Evolutionary conservation across 2,797 vertebrate genomes (phyloP).

Genomic region (Lacerta viridis): DNA sequence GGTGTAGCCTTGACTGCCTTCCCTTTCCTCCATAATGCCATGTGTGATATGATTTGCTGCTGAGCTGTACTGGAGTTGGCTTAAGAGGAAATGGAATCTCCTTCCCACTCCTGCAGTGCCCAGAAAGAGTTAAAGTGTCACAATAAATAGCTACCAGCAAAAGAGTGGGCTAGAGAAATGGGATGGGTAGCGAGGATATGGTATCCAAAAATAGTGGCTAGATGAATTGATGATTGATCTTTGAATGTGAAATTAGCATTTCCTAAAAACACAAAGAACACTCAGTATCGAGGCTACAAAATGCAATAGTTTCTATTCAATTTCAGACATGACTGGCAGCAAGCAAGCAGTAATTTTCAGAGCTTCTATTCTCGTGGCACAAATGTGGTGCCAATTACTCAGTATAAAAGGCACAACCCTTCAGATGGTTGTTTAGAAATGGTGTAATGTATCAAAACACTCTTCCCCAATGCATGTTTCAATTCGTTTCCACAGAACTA

Average conservation of each 20-base stretch:
- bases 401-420: slow-evolving; percentile 33
- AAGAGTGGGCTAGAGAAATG: slow-evolving; percentile 50
- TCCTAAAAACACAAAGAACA: slow-evolving; percentile 37
- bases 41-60: slow-evolving; percentile 7
- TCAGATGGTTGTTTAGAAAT: slow-evolving; percentile 39
- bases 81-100: background rate
- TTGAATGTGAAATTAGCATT: slow-evolving; percentile 45
- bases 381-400: slow-evolving; percentile 42
- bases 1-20: fast-evolving
- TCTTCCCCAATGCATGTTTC: slow-evolving; percentile 39
- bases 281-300: slow-evolving; percentile 31
- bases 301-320: slow-evolving; percentile 41
- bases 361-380: slow-evolving; percentile 27
- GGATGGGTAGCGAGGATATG: slow-evolving; percentile 53
- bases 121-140: slow-evolving; percentile 49
- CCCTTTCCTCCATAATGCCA: slow-evolving; percentile 30
- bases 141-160: slow-evolving; percentile 32
- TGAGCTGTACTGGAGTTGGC: background rate
- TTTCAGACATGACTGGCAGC: slow-evolving; percentile 37
- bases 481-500: slow-evolving; percentile 51
- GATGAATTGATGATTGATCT: slow-evolving; percentile 37
- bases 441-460: slow-evolving; percentile 18
- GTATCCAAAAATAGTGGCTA: slow-evolving; percentile 47
- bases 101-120: slow-evolving; percentile 1
- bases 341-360: slow-evolving; percentile 45